Percentiles rank a stretch among this genome's conserved stretches.
Evolutionary conservation across 2,888 invertebrate species (phyloP).

Genomic region (Rotaria magnacalcarata): DNA sequence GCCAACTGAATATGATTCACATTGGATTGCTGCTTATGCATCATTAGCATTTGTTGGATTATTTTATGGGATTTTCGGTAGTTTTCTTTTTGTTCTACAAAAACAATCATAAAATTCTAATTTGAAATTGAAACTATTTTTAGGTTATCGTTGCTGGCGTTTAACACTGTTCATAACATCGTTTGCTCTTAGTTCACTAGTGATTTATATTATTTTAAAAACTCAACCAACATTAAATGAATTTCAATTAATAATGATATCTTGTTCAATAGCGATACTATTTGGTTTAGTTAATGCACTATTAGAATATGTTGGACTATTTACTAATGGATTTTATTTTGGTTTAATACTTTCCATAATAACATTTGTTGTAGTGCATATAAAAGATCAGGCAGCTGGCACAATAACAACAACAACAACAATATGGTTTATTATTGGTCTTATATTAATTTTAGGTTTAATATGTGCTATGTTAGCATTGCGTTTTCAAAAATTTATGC

Average conservation of each 20-base stretch:
- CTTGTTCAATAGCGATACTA: conserved; percentile 5
- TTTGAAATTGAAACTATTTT: no score
- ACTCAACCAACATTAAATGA: background rate
- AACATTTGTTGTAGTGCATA: background rate
- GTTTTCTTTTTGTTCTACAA: no score
- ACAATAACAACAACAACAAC: background rate
- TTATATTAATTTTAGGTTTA: background rate
- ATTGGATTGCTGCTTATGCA: background rate
- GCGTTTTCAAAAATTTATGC: conserved; percentile 29
- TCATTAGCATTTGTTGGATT: conserved; percentile 3
- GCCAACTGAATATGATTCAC: background rate
- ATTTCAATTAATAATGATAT: background rate
- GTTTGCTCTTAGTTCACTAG: background rate
- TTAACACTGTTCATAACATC: conserved; percentile 6
- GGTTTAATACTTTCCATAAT: conserved; percentile 8
- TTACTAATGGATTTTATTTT: conserved; percentile 15
- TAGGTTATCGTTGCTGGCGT: conserved; percentile 28
- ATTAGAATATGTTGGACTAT: conserved; percentile 30
- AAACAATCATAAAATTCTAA: no score
- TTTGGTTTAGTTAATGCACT: conserved; percentile 6
- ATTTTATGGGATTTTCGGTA: conserved; percentile 2
- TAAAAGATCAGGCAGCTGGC: background rate
- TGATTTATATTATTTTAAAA: background rate
- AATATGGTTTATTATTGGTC: conserved; percentile 14
- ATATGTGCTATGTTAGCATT: conserved; percentile 20